Conservation (phyloP, 2,113 vertebrate genomes). For the Clinocottus analis region DNA sequence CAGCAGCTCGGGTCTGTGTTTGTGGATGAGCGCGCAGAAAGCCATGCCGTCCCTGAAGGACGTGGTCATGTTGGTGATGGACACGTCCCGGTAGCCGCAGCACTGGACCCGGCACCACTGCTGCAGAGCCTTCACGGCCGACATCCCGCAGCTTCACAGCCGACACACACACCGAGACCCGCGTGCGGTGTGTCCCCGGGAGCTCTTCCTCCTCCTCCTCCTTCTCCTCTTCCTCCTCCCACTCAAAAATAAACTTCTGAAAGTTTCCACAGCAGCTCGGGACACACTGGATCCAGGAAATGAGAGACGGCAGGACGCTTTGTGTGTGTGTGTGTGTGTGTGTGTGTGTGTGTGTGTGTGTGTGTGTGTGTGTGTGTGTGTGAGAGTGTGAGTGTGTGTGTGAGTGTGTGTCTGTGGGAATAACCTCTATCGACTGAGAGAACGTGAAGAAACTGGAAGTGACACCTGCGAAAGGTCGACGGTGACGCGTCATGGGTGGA, state of each 20-base stretch:
- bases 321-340: not conserved
- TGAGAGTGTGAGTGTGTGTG: not conserved
- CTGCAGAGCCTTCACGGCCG: conserved; percentile 92
- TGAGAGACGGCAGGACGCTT: not conserved
- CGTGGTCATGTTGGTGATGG: conserved; percentile 97
- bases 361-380: not conserved
- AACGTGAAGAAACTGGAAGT: conserved; percentile 9
- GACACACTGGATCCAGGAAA: conserved; percentile 33
- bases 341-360: not conserved
- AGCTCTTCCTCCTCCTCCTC: not conserved
- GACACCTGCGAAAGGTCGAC: conserved; percentile 65
- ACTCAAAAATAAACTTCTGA: not conserved
- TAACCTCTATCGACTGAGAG: not conserved
- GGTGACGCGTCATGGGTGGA: conserved; percentile 64
- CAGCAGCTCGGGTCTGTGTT: conserved; percentile 94
- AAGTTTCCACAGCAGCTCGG: conserved; percentile 54
- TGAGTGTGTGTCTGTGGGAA: not conserved
- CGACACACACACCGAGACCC: conserved; percentile 26
- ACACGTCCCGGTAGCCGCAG: conserved; percentile 91
- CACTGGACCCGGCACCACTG: conserved; percentile 94
- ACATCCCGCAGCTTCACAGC: conserved; percentile 76
- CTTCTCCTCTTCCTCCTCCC: not conserved
- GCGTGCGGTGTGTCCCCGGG: not conserved
- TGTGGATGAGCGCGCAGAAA: conserved; percentile 97
- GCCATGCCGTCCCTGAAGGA: conserved; percentile 97